Conservation (phyloP, 2,797 vertebrate species). For the Trematomus bernacchii region DNA sequence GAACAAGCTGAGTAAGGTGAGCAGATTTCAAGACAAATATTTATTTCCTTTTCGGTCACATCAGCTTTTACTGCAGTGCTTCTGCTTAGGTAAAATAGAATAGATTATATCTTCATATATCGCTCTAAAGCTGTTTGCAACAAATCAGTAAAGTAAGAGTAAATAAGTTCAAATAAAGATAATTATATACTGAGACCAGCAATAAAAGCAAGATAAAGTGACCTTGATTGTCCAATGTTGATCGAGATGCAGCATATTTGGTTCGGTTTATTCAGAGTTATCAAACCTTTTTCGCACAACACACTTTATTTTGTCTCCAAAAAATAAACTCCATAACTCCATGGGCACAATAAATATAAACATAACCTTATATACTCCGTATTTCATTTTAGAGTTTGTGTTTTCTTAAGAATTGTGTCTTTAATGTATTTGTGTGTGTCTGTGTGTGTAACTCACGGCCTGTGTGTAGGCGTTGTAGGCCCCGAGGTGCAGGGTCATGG, state of each 20-base stretch:
- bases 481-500: constrained; percentile 95
- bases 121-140: too few species aligned
- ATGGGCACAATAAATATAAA: background rate
- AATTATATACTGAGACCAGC: too few species aligned
- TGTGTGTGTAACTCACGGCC: constrained; percentile 86
- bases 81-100: background rate
- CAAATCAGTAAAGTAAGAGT: too few species aligned
- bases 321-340: background rate
- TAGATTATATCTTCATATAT: too few species aligned
- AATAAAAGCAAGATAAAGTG: too few species aligned
- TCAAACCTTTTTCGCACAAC: background rate
- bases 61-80: background rate
- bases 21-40: constrained; percentile 10
- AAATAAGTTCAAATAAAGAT: too few species aligned
- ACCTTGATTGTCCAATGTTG: too few species aligned
- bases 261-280: background rate
- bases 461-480: constrained; percentile 97
- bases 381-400: constrained; percentile 11
- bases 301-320: background rate
- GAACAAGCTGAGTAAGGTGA: background rate
- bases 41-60: background rate
- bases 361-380: background rate
- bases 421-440: constrained; percentile 16
- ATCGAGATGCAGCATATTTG: too few species aligned
- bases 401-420: constrained; percentile 8